Percentiles rank a stretch among this genome's conserved stretches.
Conservation (phyloP, 2,888 invertebrate genomes). For the Cryptus armator region DNA sequence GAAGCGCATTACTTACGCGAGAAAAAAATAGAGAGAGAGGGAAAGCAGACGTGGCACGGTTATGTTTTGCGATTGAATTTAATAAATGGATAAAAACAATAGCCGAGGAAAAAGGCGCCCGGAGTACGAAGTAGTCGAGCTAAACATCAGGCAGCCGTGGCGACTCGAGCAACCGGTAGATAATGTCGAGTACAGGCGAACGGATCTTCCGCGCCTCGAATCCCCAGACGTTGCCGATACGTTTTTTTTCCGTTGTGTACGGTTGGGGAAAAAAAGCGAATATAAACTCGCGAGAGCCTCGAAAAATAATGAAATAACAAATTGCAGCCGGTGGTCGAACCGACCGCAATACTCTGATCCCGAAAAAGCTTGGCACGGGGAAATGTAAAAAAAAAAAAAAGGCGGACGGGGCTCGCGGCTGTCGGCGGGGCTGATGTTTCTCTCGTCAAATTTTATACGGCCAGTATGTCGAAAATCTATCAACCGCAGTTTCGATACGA, state of each 20-base stretch:
- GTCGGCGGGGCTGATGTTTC: slow-evolving; percentile 14
- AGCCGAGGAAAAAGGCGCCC: background rate
- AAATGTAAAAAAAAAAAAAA: slow-evolving; percentile 3
- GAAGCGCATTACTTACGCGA: background rate
- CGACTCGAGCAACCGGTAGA: slow-evolving; percentile 3
- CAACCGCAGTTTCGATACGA: slow-evolving; percentile 59
- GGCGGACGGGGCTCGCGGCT: background rate
- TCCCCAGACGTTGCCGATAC: background rate
- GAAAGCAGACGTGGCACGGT: background rate
- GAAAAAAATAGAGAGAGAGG: background rate
- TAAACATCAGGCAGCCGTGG: slow-evolving; percentile 25
- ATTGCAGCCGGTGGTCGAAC: background rate
- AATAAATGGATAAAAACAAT: background rate
- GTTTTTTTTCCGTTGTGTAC: background rate
- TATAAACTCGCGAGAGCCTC: background rate
- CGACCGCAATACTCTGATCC: background rate
- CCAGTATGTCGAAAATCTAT: slow-evolving; percentile 61
- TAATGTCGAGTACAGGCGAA: slow-evolving; percentile 7
- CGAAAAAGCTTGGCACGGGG: background rate
- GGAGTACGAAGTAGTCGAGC: slow-evolving; percentile 17
- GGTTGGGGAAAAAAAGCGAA: background rate
- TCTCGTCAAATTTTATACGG: slow-evolving; percentile 59
- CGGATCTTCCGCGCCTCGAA: background rate
- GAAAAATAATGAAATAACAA: background rate
- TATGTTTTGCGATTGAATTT: background rate